phyloP scores from a whole-genome alignment of 1,140 invertebrate genomes.

The Littorina saxatilis region DNA sequence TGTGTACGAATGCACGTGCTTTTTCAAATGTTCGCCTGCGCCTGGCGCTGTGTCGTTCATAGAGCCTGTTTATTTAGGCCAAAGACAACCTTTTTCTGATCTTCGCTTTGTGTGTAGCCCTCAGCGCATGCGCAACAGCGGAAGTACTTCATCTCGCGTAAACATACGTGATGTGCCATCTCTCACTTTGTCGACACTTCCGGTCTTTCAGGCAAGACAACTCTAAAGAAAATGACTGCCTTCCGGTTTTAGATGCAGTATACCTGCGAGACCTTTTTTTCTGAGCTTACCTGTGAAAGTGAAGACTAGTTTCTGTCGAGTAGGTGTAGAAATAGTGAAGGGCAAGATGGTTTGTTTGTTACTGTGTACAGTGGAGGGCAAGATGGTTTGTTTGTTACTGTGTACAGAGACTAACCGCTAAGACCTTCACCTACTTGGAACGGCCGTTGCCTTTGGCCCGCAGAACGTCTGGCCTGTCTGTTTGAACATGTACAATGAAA shows the following conservation, averaged over 20 bases:
- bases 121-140: slow-evolving; percentile 33
- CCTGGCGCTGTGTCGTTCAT: slow-evolving; percentile 6
- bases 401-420: too few relatives aligned
- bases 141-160: slow-evolving; percentile 31
- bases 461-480: too few relatives aligned
- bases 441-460: too few relatives aligned
- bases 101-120: slow-evolving; percentile 9
- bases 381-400: too few relatives aligned
- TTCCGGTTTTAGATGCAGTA: slow-evolving; percentile 11
- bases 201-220: slow-evolving; percentile 1
- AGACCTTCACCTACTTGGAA: too few relatives aligned
- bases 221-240: background rate
- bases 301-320: background rate
- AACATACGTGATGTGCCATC: slow-evolving; percentile 31
- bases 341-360: too few relatives aligned
- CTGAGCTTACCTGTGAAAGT: background rate
- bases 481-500: too few relatives aligned
- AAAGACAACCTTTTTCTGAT: slow-evolving; percentile 23
- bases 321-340: background rate
- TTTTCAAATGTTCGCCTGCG: background rate
- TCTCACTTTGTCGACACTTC: slow-evolving; percentile 31
- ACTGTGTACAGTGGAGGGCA: background rate
- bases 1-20: background rate
- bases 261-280: too few relatives aligned
- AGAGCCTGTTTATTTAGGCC: slow-evolving; percentile 19